These are phyloP conservation scores for Micrastur ruficollis DNA, from an alignment of 2,797 vertebrate genomes.

Conservation along the genomic window DNA sequence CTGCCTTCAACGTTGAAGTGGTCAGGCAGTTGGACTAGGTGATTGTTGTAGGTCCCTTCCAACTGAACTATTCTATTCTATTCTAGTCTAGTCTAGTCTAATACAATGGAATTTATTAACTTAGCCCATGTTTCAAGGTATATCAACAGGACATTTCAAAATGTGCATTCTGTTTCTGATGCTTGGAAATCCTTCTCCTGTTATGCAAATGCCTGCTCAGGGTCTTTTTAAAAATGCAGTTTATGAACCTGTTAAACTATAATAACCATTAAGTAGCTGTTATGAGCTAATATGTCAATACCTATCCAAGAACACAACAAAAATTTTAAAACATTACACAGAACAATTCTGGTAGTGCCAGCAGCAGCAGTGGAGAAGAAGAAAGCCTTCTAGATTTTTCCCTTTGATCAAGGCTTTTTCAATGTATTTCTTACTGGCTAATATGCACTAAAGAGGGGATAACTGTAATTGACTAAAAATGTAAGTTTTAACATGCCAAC, in stretches of 20 bases:
- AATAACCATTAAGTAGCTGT: background rate
- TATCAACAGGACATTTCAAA: background rate
- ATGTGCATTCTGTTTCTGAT: background rate
- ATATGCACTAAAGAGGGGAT: background rate
- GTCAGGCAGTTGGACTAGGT: background rate
- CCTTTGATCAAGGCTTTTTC: background rate
- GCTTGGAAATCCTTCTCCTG: background rate
- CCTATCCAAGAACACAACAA: background rate
- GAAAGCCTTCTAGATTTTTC: background rate
- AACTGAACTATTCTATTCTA: background rate
- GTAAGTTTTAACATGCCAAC: background rate
- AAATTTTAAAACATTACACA: background rate
- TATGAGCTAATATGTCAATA: background rate
- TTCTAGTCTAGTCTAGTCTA: background rate
- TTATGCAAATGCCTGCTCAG: background rate
- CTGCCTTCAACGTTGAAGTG: background rate
- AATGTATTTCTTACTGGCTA: background rate
- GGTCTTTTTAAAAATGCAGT: background rate
- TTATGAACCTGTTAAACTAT: background rate
- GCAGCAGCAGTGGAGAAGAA: background rate
- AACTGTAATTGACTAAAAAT: background rate
- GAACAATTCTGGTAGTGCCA: background rate
- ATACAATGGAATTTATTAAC: background rate
- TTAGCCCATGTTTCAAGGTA: background rate
- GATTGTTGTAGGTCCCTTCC: background rate